phyloP scores from a whole-genome alignment of 2,113 vertebrate species.

The Pundamilia nyererei region DNA sequence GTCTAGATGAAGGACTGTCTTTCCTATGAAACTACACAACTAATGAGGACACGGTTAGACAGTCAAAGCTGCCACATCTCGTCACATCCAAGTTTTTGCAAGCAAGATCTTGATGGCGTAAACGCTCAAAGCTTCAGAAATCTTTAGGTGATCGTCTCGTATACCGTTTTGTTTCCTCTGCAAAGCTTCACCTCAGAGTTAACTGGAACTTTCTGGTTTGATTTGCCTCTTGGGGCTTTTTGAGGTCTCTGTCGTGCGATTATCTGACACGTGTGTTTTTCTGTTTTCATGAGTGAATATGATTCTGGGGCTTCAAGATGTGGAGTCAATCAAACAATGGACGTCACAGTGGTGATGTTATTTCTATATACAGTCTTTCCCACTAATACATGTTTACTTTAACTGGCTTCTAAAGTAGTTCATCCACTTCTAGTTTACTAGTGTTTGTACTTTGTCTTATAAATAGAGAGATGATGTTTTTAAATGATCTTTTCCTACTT shows the following conservation, averaged over 20 bases:
- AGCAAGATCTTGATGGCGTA: rapidly evolving
- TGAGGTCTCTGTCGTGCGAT: not conserved
- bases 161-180: rapidly evolving
- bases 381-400: not conserved
- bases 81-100: rapidly evolving
- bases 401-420: not conserved
- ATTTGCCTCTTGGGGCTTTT: not conserved
- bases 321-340: not conserved
- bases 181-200: not conserved
- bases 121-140: not conserved
- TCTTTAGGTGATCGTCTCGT: rapidly evolving
- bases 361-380: not conserved
- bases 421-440: rapidly evolving
- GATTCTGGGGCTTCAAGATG: not conserved
- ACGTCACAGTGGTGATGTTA: not conserved
- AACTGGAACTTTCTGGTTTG: not conserved
- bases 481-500: not conserved
- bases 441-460: not conserved
- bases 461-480: not conserved
- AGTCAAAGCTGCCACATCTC: not conserved
- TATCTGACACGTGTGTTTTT: not conserved
- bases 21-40: rapidly evolving
- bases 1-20: not conserved
- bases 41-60: rapidly evolving
- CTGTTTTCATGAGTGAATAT: not conserved